Conservation (phyloP, 2,113 vertebrate species). For the Calypte anna region DNA sequence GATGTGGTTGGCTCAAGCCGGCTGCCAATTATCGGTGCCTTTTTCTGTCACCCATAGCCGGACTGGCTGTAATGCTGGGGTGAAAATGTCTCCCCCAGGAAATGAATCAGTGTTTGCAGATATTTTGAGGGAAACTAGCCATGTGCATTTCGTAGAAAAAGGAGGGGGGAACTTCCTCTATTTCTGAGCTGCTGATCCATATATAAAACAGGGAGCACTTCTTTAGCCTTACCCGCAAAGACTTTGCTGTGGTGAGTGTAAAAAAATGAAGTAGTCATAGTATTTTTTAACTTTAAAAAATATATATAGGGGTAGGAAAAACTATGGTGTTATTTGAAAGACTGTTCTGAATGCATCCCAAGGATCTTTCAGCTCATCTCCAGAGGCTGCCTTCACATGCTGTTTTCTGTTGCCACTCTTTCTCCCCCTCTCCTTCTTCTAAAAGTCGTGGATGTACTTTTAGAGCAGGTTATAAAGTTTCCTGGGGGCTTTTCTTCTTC, state of each 20-base stretch:
- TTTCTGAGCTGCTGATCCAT: background rate
- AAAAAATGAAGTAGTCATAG: background rate
- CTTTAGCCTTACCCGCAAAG: background rate
- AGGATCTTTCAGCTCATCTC: background rate
- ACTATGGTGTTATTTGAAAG: background rate
- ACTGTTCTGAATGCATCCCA: background rate
- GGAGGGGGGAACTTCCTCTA: background rate
- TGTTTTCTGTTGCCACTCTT: background rate
- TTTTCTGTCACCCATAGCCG: background rate
- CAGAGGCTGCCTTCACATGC: background rate
- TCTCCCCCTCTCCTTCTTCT: background rate
- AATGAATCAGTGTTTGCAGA: background rate
- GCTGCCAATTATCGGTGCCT: background rate
- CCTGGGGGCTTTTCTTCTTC: background rate
- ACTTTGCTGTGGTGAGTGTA: background rate
- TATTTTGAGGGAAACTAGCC: background rate
- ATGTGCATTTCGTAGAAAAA: rapidly evolving
- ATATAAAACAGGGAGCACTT: rapidly evolving
- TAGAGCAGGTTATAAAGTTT: background rate
- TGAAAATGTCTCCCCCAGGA: background rate
- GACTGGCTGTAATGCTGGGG: background rate
- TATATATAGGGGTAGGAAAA: background rate
- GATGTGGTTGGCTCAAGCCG: too few relatives aligned
- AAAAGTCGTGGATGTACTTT: background rate
- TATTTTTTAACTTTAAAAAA: background rate